phyloP scores from a whole-genome alignment of 1,140 invertebrate species.

The Bombus terrestris region DNA sequence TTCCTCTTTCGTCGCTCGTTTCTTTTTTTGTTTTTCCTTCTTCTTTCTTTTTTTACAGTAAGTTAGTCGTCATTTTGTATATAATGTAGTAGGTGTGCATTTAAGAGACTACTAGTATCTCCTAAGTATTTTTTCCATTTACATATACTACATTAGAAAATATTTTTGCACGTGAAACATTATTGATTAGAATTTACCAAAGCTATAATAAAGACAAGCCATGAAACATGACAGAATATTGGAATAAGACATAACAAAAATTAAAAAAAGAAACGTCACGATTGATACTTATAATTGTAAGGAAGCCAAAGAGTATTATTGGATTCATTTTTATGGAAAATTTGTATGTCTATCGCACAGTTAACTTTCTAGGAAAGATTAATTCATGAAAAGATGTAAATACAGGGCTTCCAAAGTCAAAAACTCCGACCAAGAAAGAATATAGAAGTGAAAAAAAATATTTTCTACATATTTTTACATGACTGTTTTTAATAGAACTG shows the following conservation, averaged over 20 bases:
- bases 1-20: constrained; percentile 14
- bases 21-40: not conserved
- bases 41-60: constrained; percentile 4
- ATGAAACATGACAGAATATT: constrained; percentile 9
- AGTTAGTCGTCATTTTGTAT: constrained; percentile 24
- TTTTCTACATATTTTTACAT: constrained; percentile 67
- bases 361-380: constrained; percentile 30
- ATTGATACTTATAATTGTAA: not conserved
- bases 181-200: constrained; percentile 35
- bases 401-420: constrained; percentile 62
- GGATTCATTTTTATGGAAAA: not conserved
- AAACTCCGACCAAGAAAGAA: constrained; percentile 19
- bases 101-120: constrained; percentile 24
- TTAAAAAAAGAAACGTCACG: not conserved
- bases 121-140: constrained; percentile 47
- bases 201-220: constrained; percentile 28
- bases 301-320: constrained; percentile 33
- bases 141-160: constrained; percentile 16
- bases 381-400: constrained; percentile 3
- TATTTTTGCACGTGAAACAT: constrained; percentile 20
- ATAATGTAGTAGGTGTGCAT: constrained; percentile 46
- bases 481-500: constrained; percentile 26
- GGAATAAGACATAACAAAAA: not conserved
- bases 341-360: constrained; percentile 40
- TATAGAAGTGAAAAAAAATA: constrained; percentile 30